Evolutionary conservation across 1,140 invertebrate species (phyloP), one percentile per base, ranked within the genome.

Genomic region (Drosophila mauritiana): DNA sequence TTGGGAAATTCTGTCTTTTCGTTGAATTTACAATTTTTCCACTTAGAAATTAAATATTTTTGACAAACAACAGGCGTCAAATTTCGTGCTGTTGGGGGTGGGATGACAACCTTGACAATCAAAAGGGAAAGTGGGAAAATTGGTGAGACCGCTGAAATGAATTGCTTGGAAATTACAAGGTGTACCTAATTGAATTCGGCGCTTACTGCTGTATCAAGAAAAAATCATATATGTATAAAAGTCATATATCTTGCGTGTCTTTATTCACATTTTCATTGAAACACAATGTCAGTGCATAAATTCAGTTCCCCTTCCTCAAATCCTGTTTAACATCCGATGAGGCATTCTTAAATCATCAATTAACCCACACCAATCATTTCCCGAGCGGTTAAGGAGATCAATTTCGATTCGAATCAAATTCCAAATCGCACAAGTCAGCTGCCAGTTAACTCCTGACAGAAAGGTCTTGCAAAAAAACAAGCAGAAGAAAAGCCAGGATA

Each of bases 41-140:
- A 80, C 73, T 89, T 80, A 57, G 56, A 69, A 76, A 55, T 83
- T 80, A 74, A 83, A 84, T 78, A 84, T 73, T 68, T 77, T 59
- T 73, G 78, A 78, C 78, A 80, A 51, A 34, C 27, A 85, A 80
- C 82, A 85, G 69, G 81, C 59, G 67, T 20, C 57, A 20, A 43
- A 15, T 34, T 51, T 34, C 22, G 45, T 12, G 12, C 6, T 25
- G 20, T 13, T 20, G 43, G 11, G 2, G 20, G 4, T 46, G 43
- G 20, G 20, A 10, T 45, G 45, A 25, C 48, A 22, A 34, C 20
- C 10, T 45, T 49, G 45, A 39, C 53, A 57, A 39, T 53, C 20
- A 13, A 7, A 4, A 11, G 31, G 42, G 25, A 8, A 5, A n/a
- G 13, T 22, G 5, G 22, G 22, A 7, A 5, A 20, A 4, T 13